Percentiles rank a stretch among this genome's conserved stretches.
Evolutionary conservation across 2,113 vertebrate genomes (phyloP).

Genomic region (Apeltes quadracus): DNA sequence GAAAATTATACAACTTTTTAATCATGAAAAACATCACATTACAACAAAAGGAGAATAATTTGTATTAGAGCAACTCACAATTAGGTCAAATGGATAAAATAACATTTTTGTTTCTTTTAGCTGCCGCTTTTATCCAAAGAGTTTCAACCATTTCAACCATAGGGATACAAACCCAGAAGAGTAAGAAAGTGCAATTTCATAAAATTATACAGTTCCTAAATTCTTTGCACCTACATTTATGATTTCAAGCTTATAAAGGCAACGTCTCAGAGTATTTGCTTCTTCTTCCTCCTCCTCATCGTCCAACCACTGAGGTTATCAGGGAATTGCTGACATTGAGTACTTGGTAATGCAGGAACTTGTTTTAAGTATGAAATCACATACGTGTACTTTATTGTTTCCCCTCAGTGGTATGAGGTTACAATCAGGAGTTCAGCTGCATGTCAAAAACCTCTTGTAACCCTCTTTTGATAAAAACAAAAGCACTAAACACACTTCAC

Average conservation of each 20-base stretch:
- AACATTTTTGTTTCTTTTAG: neutral
- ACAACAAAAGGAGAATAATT: neutral
- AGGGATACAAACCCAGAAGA: no score
- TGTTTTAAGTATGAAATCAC: neutral
- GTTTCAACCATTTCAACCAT: no score
- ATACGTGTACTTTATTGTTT: no score
- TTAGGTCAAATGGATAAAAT: neutral
- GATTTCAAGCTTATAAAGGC: neutral
- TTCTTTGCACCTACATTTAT: neutral
- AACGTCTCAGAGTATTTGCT: neutral
- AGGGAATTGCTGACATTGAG: neutral
- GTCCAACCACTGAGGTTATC: constrained; percentile 56
- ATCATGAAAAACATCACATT: neutral
- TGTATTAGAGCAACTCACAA: neutral
- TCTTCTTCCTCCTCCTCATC: neutral
- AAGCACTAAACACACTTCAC: neutral
- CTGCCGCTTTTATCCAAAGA: no score
- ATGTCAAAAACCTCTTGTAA: neutral
- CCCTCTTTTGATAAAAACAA: neutral
- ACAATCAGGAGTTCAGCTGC: no score
- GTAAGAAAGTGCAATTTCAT: no score
- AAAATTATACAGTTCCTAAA: no score
- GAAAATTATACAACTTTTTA: neutral
- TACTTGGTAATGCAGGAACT: neutral
- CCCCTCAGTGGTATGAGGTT: no score